Evolutionary conservation across 2,888 invertebrate species (phyloP), one percentile per base, ranked within the genome.

Genomic region (Dermolepida albohirtum): DNA sequence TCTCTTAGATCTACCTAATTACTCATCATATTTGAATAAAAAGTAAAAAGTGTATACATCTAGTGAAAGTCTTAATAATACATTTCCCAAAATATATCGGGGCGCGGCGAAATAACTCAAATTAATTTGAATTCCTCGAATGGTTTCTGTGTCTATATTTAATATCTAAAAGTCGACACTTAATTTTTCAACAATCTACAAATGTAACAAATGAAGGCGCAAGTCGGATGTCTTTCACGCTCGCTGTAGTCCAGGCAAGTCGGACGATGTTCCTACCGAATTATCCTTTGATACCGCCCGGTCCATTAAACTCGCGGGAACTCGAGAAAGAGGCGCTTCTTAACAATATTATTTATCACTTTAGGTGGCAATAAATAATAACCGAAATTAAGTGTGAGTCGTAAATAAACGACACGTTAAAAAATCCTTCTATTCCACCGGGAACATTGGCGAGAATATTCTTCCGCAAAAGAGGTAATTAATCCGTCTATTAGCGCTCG

Each of bases 141-240:
- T 52, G 34, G 34, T 34, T 34, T 34, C 34, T 6, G 10, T 5
- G 34, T 34, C 55, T 55, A 55, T 55, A 55, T 55, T 41, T 55
- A 55, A 55, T 55, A 55, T 55, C 40, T 40, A n/a, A 40, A 40
- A 55, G 41, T 55, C 43, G 43, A 55, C 55, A 41, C 41, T 55
- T 55, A 55, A 55, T 55, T 55, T 55, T 55, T 55, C 55, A 55
- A 41, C 55, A 41, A 55, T 55, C 55, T 34, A 34, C 52, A 14
- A 34, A 52, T 39, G 34, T 55, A 55, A 55, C 41, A 55, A 55
- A 55, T 55, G 55, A 41, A 12, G n/a, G 22, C 55, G 41, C 40
- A 16, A 43, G 22, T 17, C 55, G 41, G 41, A 41, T 27, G 55
- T 55, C 55, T 55, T 41, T 55, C 43, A 41, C 52, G n/a, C 16